These are phyloP conservation scores for Periophthalmodon schlosseri DNA, from an alignment of 2,113 vertebrate species.

Conservation along the genomic window DNA sequence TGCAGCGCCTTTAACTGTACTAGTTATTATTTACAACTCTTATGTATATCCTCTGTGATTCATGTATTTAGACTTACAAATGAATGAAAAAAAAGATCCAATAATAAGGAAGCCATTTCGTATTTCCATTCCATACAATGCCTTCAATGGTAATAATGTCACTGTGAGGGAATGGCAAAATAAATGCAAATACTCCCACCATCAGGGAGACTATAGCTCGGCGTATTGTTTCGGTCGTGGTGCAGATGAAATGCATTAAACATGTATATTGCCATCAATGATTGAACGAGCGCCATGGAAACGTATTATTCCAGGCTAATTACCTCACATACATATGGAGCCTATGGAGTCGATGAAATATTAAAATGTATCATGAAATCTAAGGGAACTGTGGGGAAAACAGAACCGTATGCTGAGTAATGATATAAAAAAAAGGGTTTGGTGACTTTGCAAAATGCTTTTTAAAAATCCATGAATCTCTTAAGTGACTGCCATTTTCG, in stretches of 20 bases:
- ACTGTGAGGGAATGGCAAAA: slow-evolving; percentile 8
- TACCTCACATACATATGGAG: background rate
- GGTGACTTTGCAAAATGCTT: background rate
- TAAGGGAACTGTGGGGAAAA: background rate
- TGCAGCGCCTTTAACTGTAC: too few relatives aligned
- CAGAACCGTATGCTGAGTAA: background rate
- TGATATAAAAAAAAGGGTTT: background rate
- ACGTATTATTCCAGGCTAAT: slow-evolving; percentile 17
- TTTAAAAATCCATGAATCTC: too few relatives aligned
- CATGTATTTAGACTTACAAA: too few relatives aligned
- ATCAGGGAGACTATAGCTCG: slow-evolving; percentile 26
- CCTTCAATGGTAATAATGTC: slow-evolving; percentile 24
- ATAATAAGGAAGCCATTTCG: slow-evolving; percentile 28
- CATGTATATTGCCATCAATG: background rate
- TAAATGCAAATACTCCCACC: slow-evolving; percentile 36
- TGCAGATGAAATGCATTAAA: slow-evolving; percentile 17
- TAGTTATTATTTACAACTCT: too few relatives aligned
- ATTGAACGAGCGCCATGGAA: slow-evolving; percentile 3
- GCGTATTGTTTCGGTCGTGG: background rate
- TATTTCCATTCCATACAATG: slow-evolving; percentile 10
- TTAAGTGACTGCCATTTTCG: too few relatives aligned
- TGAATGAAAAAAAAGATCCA: background rate
- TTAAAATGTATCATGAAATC: background rate
- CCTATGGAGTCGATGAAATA: background rate
- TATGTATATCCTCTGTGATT: too few relatives aligned